These are phyloP conservation scores for Aproaerema taeniolella DNA, from an alignment of 2,888 invertebrate genomes.

Conservation along the genomic window DNA sequence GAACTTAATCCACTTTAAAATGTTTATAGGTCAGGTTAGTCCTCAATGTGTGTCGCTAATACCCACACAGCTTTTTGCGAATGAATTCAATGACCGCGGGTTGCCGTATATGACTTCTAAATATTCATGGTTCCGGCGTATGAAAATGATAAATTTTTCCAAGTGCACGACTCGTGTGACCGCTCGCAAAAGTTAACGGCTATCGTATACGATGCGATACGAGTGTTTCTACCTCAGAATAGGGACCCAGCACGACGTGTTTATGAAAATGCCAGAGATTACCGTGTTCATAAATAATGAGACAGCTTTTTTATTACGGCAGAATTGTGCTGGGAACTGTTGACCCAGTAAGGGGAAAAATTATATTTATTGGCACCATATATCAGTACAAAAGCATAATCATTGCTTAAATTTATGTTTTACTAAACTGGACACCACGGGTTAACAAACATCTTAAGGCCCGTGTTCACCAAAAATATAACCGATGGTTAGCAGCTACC, in stretches of 20 bases:
- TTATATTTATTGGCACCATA: too few relatives aligned
- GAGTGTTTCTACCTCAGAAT: background rate
- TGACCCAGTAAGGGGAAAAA: background rate
- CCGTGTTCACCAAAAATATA: too few relatives aligned
- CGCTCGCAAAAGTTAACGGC: constrained; percentile 38
- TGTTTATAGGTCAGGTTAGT: too few relatives aligned
- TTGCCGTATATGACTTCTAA: constrained; percentile 42
- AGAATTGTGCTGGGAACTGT: too few relatives aligned
- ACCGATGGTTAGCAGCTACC: too few relatives aligned
- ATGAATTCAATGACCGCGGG: constrained; percentile 35
- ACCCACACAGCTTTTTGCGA: constrained; percentile 25
- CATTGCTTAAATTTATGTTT: too few relatives aligned
- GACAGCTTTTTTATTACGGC: background rate
- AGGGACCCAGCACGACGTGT: constrained; percentile 2
- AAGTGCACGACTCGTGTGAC: constrained; percentile 25
- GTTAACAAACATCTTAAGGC: too few relatives aligned
- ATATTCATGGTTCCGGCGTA: constrained; percentile 49
- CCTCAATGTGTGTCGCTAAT: too few relatives aligned
- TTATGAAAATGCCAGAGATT: constrained; percentile 9
- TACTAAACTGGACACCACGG: too few relatives aligned
- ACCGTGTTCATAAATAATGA: constrained; percentile 6
- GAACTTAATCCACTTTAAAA: too few relatives aligned
- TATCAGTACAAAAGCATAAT: too few relatives aligned
- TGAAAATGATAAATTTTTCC: constrained; percentile 41
- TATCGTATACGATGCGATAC: constrained; percentile 8